Percentiles rank a stretch among this genome's conserved stretches.
These are phyloP conservation scores for Bradysia coprophila DNA, from an alignment of 1,140 invertebrate species.

Conservation along the genomic window DNA sequence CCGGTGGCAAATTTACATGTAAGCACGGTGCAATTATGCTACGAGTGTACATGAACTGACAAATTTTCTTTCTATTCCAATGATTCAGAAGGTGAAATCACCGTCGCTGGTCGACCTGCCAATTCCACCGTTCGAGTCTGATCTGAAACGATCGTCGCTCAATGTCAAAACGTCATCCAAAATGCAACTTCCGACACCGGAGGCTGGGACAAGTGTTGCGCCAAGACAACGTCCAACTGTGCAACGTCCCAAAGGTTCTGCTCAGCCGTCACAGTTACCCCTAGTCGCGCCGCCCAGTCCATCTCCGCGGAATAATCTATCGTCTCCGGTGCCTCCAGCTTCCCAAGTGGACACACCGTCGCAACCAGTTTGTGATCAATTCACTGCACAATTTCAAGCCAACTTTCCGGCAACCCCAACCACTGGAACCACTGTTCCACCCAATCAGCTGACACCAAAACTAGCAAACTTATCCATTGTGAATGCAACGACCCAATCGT, in stretches of 20 bases:
- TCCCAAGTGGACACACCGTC: slow-evolving; percentile 22
- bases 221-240: slow-evolving; percentile 68
- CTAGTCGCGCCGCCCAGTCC: slow-evolving; percentile 28
- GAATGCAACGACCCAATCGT: not conserved
- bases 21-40: slow-evolving; percentile 23
- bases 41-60: too few species aligned
- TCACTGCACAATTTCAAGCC: slow-evolving; percentile 16
- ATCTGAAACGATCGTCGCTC: slow-evolving; percentile 36
- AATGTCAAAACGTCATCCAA: slow-evolving; percentile 24
- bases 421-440: slow-evolving; percentile 11
- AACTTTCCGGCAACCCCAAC: slow-evolving; percentile 17
- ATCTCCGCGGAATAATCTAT: slow-evolving; percentile 18
- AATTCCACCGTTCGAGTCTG: slow-evolving; percentile 40
- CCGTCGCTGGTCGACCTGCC: slow-evolving; percentile 45
- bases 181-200: slow-evolving; percentile 29
- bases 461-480: slow-evolving; percentile 11
- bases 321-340: slow-evolving; percentile 14
- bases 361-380: slow-evolving; percentile 13
- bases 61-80: too few species aligned
- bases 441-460: slow-evolving; percentile 17
- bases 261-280: slow-evolving; percentile 25
- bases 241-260: slow-evolving; percentile 59
- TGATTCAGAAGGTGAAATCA: too few species aligned
- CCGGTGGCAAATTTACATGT: slow-evolving; percentile 72
- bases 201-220: slow-evolving; percentile 56